Evolutionary conservation across 2,797 vertebrate genomes (phyloP).

Genomic region (Karalla daura): DNA sequence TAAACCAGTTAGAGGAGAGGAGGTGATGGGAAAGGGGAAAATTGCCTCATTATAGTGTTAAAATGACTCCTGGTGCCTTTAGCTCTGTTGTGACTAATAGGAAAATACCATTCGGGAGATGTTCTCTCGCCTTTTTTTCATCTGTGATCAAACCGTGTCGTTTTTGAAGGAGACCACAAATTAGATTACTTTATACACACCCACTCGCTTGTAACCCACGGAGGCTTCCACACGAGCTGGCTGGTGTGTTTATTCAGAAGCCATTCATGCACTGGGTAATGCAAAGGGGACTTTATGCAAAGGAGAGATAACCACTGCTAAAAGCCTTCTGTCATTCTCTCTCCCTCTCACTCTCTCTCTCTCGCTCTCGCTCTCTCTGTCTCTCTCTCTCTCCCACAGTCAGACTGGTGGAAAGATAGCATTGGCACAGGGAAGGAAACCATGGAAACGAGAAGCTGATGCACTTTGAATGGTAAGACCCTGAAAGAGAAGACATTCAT

Average conservation of each 20-base stretch:
- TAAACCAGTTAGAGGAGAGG: not conserved
- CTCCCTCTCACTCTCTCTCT: conserved; percentile 19
- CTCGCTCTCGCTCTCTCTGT: conserved; percentile 17
- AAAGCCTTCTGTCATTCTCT: conserved; percentile 72
- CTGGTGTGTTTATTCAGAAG: conserved; percentile 71
- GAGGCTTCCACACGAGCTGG: conserved; percentile 66
- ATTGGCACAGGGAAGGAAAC: conserved; percentile 75
- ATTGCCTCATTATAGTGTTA: conserved; percentile 51
- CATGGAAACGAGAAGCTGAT: conserved; percentile 83
- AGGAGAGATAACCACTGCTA: conserved; percentile 76
- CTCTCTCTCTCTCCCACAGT: conserved; percentile 45
- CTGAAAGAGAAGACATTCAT: conserved; percentile 80
- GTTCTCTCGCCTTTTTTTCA: conserved; percentile 49
- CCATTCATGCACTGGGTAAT: conserved; percentile 68
- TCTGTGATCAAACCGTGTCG: conserved; percentile 64
- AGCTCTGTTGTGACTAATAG: conserved; percentile 56
- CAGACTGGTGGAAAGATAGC: conserved; percentile 73
- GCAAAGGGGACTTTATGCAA: conserved; percentile 79
- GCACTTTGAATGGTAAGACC: conserved; percentile 81
- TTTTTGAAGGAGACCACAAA: conserved; percentile 72
- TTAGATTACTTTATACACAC: conserved; percentile 72
- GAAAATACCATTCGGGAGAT: conserved; percentile 58
- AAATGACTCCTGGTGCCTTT: conserved; percentile 53
- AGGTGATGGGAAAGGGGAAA: conserved; percentile 36
- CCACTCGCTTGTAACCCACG: conserved; percentile 69